phyloP scores from a whole-genome alignment of 2,888 invertebrate genomes.

The Dorcus parallelipipedus region DNA sequence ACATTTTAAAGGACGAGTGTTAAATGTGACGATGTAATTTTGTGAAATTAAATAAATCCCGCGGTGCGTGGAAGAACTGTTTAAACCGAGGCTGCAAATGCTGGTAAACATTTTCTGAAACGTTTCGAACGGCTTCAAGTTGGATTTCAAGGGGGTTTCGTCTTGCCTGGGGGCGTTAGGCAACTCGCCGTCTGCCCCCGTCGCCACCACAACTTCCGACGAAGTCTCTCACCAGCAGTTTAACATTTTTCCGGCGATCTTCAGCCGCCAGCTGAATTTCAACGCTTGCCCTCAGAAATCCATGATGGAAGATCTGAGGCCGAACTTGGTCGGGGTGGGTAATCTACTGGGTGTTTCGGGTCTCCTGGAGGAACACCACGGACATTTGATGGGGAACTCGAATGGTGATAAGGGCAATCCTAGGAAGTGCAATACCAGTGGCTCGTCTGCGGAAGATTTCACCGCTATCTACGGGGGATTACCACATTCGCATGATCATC shows the following conservation, averaged over 20 bases:
- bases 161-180: constrained; percentile 60
- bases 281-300: constrained; percentile 65
- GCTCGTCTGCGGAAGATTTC: constrained; percentile 85
- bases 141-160: constrained; percentile 80
- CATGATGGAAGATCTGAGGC: constrained; percentile 83
- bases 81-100: neutral
- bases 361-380: constrained; percentile 73
- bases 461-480: constrained; percentile 73
- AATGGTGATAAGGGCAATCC: constrained; percentile 48
- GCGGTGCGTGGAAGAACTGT: neutral
- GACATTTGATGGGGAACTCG: constrained; percentile 53
- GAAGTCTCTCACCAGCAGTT: constrained; percentile 72
- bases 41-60: neutral
- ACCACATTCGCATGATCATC: constrained; percentile 52
- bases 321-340: constrained; percentile 74
- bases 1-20: neutral
- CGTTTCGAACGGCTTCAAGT: constrained; percentile 62
- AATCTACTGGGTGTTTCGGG: constrained; percentile 77
- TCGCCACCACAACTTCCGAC: constrained; percentile 46
- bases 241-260: constrained; percentile 89
- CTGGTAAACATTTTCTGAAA: neutral
- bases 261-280: constrained; percentile 85
- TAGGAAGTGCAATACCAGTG: constrained; percentile 75
- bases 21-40: constrained; percentile 9
- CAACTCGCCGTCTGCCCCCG: constrained; percentile 58